Percentiles rank a stretch among this genome's conserved stretches.
These are phyloP conservation scores for Malacoraja senta DNA, from an alignment of 2,797 vertebrate species.

Conservation along the genomic window DNA sequence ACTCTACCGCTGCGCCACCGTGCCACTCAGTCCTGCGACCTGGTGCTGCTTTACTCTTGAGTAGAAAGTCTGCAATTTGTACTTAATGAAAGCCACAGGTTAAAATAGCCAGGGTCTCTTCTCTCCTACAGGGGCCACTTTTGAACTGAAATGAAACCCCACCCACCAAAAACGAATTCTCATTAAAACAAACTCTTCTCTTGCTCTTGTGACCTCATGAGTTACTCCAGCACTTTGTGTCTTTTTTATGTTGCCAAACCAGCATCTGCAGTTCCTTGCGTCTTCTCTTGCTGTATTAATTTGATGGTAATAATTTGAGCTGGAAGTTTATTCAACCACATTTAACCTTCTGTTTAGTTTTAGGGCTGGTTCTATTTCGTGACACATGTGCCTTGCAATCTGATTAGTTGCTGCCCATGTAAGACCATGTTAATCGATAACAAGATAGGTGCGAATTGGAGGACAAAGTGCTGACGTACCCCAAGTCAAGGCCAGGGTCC, in stretches of 20 bases:
- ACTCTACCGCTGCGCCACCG: no score
- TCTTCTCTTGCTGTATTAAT: neutral
- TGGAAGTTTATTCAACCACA: neutral
- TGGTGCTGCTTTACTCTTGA: neutral
- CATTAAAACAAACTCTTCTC: neutral
- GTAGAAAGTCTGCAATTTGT: neutral
- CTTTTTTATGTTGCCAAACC: neutral
- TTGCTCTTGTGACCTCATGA: no score
- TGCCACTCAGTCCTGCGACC: neutral
- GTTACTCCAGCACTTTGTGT: no score
- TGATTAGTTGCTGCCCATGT: neutral
- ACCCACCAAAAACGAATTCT: neutral
- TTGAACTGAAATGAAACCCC: neutral
- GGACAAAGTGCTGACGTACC: neutral
- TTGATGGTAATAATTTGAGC: neutral
- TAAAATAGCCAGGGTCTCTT: neutral
- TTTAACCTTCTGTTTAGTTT: slow-evolving; percentile 10
- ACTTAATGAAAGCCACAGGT: neutral
- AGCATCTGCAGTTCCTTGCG: neutral
- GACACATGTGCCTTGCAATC: neutral
- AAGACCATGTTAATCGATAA: slow-evolving; percentile 12
- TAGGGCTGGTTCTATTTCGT: neutral
- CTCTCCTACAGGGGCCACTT: no score
- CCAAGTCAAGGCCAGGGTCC: slow-evolving; percentile 27
- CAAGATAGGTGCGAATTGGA: neutral